These are phyloP conservation scores for Temnothorax unifasciatus DNA, from an alignment of 2,888 invertebrate genomes.

Conservation along the genomic window DNA sequence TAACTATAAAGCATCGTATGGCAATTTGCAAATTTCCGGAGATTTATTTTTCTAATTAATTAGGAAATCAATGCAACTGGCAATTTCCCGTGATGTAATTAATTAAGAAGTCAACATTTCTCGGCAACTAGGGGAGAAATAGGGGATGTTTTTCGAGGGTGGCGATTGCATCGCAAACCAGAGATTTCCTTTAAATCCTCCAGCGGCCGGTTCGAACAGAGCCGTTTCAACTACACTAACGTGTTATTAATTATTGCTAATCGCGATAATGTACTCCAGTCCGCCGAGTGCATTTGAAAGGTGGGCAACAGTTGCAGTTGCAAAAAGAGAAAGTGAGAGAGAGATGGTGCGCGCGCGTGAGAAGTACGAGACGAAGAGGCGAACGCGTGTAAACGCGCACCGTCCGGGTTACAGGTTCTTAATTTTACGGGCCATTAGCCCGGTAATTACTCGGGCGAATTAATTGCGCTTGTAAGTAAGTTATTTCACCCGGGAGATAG, in stretches of 20 bases:
- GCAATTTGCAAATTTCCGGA: neutral
- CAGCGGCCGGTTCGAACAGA: constrained; percentile 8
- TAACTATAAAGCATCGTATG: neutral
- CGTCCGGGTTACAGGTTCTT: constrained; percentile 78
- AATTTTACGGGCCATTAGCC: constrained; percentile 83
- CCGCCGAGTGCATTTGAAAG: constrained; percentile 41
- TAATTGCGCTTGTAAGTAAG: constrained; percentile 83
- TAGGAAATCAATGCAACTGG: neutral
- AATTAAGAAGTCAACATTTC: neutral
- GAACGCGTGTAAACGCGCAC: constrained; percentile 73
- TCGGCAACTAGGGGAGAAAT: neutral
- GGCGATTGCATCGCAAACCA: neutral
- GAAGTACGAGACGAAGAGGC: constrained; percentile 57
- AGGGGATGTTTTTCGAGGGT: neutral
- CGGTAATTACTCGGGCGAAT: constrained; percentile 82
- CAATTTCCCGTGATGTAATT: neutral
- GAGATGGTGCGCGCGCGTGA: constrained; percentile 2
- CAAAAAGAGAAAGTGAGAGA: constrained; percentile 8
- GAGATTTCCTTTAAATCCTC: neutral
- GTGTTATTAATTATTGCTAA: constrained; percentile 76
- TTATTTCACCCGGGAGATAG: constrained; percentile 75
- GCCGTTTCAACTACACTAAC: constrained; percentile 64
- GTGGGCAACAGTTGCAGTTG: constrained; percentile 28
- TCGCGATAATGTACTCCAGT: constrained; percentile 76
- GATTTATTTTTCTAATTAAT: neutral